phyloP scores from a whole-genome alignment of 2,888 invertebrate species.

The Lacanobia wlatinum region DNA sequence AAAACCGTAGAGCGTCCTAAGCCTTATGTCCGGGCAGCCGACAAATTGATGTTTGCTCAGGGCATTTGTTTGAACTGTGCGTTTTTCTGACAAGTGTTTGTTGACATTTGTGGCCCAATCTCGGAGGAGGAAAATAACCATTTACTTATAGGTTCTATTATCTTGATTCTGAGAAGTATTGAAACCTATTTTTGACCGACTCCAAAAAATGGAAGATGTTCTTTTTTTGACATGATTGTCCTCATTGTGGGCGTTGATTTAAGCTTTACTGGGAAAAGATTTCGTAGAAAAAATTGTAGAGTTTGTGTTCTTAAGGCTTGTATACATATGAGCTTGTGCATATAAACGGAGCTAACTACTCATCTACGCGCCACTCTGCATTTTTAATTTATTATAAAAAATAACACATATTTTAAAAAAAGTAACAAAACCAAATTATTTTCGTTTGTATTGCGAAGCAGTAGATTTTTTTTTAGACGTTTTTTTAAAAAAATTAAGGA shows the following conservation, averaged over 20 bases:
- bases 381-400: too few species aligned
- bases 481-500: too few species aligned
- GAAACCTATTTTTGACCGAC: neutral
- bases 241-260: neutral
- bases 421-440: too few species aligned
- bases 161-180: constrained; percentile 28
- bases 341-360: too few species aligned
- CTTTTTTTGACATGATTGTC: constrained; percentile 2
- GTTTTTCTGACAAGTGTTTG: constrained; percentile 4
- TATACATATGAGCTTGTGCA: too few species aligned
- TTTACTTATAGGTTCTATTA: neutral
- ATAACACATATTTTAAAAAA: too few species aligned
- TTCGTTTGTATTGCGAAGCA: too few species aligned
- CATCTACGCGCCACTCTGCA: too few species aligned
- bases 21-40: neutral
- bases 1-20: too few species aligned
- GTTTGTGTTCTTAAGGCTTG: neutral
- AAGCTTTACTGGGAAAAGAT: constrained; percentile 9
- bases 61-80: constrained; percentile 19
- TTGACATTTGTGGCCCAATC: neutral
- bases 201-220: too few species aligned
- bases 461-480: too few species aligned
- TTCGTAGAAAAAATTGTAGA: neutral
- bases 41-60: constrained; percentile 7
- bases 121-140: constrained; percentile 25